phyloP scores from a whole-genome alignment of 2,113 vertebrate species.

The Mugil cephalus region DNA sequence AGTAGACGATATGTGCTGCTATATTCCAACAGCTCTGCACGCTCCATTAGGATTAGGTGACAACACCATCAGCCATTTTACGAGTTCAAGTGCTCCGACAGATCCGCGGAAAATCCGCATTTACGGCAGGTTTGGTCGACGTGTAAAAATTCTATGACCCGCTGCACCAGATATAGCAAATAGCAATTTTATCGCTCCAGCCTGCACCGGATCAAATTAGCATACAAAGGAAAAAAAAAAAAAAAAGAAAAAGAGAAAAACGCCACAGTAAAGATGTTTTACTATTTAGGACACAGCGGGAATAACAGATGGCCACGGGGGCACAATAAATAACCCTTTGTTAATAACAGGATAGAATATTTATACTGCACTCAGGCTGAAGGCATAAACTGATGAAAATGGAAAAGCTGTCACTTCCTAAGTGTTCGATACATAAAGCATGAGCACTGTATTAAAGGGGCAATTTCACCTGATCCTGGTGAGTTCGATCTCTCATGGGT shows the following conservation, averaged over 20 bases:
- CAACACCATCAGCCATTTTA: conserved; percentile 24
- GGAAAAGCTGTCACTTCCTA: conserved; percentile 31
- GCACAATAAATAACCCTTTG: conserved; percentile 51
- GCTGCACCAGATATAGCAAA: conserved; percentile 30
- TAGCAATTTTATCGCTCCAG: conserved; percentile 33
- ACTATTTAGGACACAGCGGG: conserved; percentile 45
- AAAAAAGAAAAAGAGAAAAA: neutral
- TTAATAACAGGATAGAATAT: conserved; percentile 47
- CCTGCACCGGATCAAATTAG: conserved; percentile 40
- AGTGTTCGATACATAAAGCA: conserved; percentile 42
- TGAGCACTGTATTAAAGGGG: conserved; percentile 19
- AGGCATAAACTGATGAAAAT: conserved; percentile 41
- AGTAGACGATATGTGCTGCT: neutral
- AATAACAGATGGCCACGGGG: conserved; percentile 53
- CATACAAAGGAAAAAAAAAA: conserved; percentile 51
- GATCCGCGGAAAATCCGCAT: conserved; percentile 14
- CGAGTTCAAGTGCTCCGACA: conserved; percentile 28
- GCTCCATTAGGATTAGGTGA: conserved; percentile 4
- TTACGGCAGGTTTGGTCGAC: conserved; percentile 20
- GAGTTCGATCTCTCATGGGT: neutral
- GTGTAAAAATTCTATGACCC: conserved; percentile 28
- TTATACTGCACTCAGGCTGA: conserved; percentile 21
- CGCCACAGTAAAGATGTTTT: conserved; percentile 27
- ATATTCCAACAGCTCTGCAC: neutral
- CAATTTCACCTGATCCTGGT: conserved; percentile 17